Conservation (phyloP, 2,888 invertebrate species). For the Rhamphomyia laevipes region DNA sequence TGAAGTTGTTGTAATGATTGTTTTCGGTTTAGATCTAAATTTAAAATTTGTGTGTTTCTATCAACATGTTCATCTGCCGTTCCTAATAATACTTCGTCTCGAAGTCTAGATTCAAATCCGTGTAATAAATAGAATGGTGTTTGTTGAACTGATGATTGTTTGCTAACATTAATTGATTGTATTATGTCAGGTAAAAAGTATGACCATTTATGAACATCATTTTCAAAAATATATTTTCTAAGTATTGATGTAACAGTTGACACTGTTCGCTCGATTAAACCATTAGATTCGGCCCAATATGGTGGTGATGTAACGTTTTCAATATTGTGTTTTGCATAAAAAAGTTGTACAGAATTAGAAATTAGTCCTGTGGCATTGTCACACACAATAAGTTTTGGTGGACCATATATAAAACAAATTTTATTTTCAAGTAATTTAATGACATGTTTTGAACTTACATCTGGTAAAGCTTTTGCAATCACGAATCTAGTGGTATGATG, state of each 20-base stretch:
- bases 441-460: not conserved
- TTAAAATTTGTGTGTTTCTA: not conserved
- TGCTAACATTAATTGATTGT: not conserved
- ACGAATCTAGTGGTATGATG: slow-evolving; percentile 5
- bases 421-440: not conserved
- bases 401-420: not conserved
- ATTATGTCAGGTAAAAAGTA: slow-evolving; percentile 3
- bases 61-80: not conserved
- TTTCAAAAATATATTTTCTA: slow-evolving; percentile 1
- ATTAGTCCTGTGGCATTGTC: slow-evolving; percentile 3
- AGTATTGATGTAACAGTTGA: slow-evolving; percentile 2
- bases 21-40: not conserved
- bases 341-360: not conserved
- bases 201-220: slow-evolving; percentile 1
- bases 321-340: not conserved
- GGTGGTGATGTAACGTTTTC: slow-evolving; percentile 3
- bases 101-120: not conserved
- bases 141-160: not conserved
- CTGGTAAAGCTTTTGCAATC: slow-evolving; percentile 2
- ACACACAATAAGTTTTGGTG: slow-evolving; percentile 1
- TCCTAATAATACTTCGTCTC: not conserved
- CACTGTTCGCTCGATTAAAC: slow-evolving; percentile 2
- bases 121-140: not conserved
- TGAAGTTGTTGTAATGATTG: not conserved
- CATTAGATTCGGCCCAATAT: slow-evolving; percentile 6